Evolutionary conservation across 2,888 invertebrate genomes (phyloP).

Genomic region (Cistogaster globosa): DNA sequence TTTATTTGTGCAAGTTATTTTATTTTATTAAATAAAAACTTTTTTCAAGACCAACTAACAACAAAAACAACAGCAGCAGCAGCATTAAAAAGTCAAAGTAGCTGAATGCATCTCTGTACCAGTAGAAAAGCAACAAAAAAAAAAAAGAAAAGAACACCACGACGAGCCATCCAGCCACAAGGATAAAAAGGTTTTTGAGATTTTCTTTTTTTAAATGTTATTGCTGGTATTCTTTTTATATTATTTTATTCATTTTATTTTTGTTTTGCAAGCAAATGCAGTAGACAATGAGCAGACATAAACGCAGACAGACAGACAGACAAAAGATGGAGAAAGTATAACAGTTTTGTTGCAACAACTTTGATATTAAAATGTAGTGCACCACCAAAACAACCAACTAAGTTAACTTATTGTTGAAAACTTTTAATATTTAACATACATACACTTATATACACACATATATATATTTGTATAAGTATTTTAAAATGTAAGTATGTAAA

Average conservation of each 20-base stretch:
- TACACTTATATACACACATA: conserved; percentile 50
- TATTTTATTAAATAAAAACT: conserved; percentile 67
- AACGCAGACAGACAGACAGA: conserved; percentile 69
- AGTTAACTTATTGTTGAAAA: conserved; percentile 65
- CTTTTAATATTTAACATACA: conserved; percentile 57
- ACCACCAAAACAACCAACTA: conserved; percentile 53
- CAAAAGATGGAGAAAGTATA: conserved; percentile 66
- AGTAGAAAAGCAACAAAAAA: conserved; percentile 28
- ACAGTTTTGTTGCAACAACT: conserved; percentile 68
- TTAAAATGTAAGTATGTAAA: conserved; percentile 13
- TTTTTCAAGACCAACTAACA: conserved; percentile 66
- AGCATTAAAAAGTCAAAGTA: conserved; percentile 64
- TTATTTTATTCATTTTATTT: conserved; percentile 12
- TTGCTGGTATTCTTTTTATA: conserved; percentile 47
- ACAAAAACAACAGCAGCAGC: conserved; percentile 33
- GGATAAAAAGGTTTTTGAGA: conserved; percentile 65
- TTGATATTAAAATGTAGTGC: conserved; percentile 70
- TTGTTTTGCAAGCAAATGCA: conserved; percentile 56
- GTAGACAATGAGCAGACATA: conserved; percentile 74
- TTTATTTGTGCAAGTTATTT: conserved; percentile 42
- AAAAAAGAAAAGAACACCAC: conserved; percentile 50
- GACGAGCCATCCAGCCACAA: conserved; percentile 63
- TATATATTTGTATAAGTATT: background rate
- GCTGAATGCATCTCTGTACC: conserved; percentile 60
- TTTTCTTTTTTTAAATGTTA: conserved; percentile 51